phyloP scores from a whole-genome alignment of 2,888 invertebrate genomes.

The Vanessa cardui region DNA sequence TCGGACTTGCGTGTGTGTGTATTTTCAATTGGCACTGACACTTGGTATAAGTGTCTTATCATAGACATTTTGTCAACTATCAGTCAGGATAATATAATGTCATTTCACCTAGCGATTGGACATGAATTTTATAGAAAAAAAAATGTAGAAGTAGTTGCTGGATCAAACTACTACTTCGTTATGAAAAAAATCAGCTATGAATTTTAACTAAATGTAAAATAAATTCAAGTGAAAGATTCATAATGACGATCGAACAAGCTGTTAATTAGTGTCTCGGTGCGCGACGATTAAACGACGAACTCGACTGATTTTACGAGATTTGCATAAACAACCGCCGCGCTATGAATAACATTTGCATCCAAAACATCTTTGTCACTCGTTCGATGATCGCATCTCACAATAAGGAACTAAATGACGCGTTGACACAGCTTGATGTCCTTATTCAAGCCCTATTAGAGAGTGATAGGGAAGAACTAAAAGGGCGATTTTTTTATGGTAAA shows the following conservation, averaged over 20 bases:
- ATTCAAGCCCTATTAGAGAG: too few relatives aligned
- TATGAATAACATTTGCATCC: conserved; percentile 24
- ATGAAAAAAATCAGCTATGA: neutral
- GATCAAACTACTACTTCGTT: neutral
- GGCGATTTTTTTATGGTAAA: too few relatives aligned
- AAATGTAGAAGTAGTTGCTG: too few relatives aligned
- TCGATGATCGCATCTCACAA: neutral
- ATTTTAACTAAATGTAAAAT: neutral
- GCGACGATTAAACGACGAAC: conserved; percentile 3
- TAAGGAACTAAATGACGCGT: neutral
- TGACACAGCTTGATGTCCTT: too few relatives aligned
- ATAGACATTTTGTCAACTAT: too few relatives aligned
- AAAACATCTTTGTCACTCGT: conserved; percentile 17
- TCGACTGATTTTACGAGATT: conserved; percentile 17
- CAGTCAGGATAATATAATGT: too few relatives aligned
- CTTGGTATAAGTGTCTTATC: too few relatives aligned
- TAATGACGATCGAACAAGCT: conserved; percentile 12
- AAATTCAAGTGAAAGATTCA: conserved; percentile 1
- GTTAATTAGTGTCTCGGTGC: conserved; percentile 18
- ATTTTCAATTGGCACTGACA: too few relatives aligned
- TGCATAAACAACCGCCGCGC: conserved; percentile 20
- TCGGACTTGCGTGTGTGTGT: too few relatives aligned
- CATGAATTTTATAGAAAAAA: too few relatives aligned
- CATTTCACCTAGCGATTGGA: too few relatives aligned
- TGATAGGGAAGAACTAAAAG: too few relatives aligned